Evolutionary conservation across 1,140 invertebrate species (phyloP), one percentile per base, ranked within the genome.

Genomic region (Tribolium castaneum): DNA sequence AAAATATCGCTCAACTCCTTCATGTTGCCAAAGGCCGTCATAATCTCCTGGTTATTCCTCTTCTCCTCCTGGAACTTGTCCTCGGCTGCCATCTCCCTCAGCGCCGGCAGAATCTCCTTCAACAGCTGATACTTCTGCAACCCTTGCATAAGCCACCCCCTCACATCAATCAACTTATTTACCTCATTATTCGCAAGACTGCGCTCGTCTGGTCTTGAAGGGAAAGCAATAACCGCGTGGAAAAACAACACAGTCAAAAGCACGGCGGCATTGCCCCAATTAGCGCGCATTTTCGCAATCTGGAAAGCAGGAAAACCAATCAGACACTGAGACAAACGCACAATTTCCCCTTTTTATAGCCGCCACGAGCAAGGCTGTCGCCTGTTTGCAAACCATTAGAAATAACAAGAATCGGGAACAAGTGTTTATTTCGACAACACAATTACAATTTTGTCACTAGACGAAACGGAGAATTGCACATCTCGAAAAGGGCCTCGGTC

Each of bases 21-120:
- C 45, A 73, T 54, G 10, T 73, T 73, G 2, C 52, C 25, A 22
- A 73, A 73, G 13, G 71, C 71, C 16, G 71, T 73, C 71, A 73
- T 73, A 6, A 73, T 34, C 22, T 73, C 71, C 30, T 73, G 71
- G 19, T 73, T 73, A 10, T 50, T 14, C n/a, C 71, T 14, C 22
- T 73, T 73, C 19, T 73, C 71, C 12, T 66, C 59, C 14, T 35
- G 6, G 10, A 66, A 35, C 30, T 35, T 66, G 5, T 66, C 59
- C 12, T 66, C 59, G n/a, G 30, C 39, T 45, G 39, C 59, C 22
- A 66, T 66, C 30, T 66, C 59, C 12, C 59, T n/a, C 10, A 66
- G 6, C 3, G 59, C 30, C 10, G 59, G 59, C 12, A 66, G 12
- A 12, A 66, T 9, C 14, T 66, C 25, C 30, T 66, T 66, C 10